Evolutionary conservation across 2,797 vertebrate species (phyloP), one percentile per base, ranked within the genome.

Genomic region (Phataginus tricuspis): DNA sequence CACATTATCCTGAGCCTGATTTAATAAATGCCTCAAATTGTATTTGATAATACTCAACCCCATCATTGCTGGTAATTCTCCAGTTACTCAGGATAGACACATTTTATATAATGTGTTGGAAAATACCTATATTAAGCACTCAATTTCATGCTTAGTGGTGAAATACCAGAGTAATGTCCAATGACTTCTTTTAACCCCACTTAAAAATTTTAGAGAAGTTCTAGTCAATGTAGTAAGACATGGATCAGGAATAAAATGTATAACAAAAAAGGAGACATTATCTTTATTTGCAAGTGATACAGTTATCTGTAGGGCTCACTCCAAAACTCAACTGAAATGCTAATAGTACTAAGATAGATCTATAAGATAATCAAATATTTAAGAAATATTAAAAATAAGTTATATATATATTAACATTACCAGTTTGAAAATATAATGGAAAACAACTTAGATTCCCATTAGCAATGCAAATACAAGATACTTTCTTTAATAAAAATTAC

Each of bases 401-500:
- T 74, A 92, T 92, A 74, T 64, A 45, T 71, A 69, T 18, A 34
- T 31, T 74, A 77, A 91, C 23, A 79, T 94, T 78, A 49, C 7
- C 57, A 86, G 64, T 87, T 95, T 91, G 64, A 89, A 94, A 78
- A 88, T 82, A 68, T 55, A 75, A 94, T 63, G 64, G 86, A 72
- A 88, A 95, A 78, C 18, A 75, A 66, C 27, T 86, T 55, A 71
- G 31, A 84, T 88, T 91, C 23, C 49, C 51, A 92, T 83, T 92
- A 92, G 53, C 88, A 92, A 96, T 91, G 86, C 61, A 96, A 90
- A 96, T 93, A 59, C 2, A 95, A 90, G 95, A 93, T 63, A 57
- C 13, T 69, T 57, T 74, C 72, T 92, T 90, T 61, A 96, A 92
- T 96, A 79, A 91, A 71, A 75, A 66, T 92, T 94, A 25, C 84